Base-by-base conservation (phyloP, 2,888 invertebrate genomes). In the Heliconius cydno region DNA sequence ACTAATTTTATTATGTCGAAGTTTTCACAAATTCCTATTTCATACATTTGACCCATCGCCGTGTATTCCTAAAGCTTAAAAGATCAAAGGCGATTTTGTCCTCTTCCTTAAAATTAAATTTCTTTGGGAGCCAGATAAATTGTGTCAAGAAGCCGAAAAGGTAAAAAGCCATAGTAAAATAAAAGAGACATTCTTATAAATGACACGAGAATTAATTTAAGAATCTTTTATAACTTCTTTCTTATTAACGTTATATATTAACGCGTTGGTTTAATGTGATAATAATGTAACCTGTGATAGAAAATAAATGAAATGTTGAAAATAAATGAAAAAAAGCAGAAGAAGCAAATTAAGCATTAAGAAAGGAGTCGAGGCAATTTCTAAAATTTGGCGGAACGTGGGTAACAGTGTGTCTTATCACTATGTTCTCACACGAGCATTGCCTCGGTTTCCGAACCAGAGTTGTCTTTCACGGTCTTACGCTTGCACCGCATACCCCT, bases 91-190 rank as follows among this genome's bases (percentile, higher is more conserved):
- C 38, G 57, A 65, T 70, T 76, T 78, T 78, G 72, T 74, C 73
- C 75, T 76, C 52, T 79, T 73, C 60, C 70, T 79, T 68, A 76
- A 82, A 83, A 82, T 82, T 82, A 77, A 81, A 83, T 83, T 82
- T 80, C 71, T 76, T 79, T 57, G 68, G 79, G 77, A 82, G 68
- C 77, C 80, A 77, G 65, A 79, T 67, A 82, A 81, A 80, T 83
- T 83, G 76, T 78, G 70, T 81, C 75, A 75, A 81, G 79, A 71
- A 66, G 80, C 76, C 70, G 52, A 77, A 81, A 81, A 77, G 66
- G 52, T 68, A 73, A 68, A 80, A 76, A 65, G 57, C 34, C 72
- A 76, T 71, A 52, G 41, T 70, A 74, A 73, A 74, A 77, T 73
- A 72, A 65, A 52, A 60, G 41, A 77, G 72, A 73, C 73, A 63